Base-by-base conservation (phyloP, 37 sponge, comb jelly and placozoan species). In the Diacarnus erythraeanus region DNA sequence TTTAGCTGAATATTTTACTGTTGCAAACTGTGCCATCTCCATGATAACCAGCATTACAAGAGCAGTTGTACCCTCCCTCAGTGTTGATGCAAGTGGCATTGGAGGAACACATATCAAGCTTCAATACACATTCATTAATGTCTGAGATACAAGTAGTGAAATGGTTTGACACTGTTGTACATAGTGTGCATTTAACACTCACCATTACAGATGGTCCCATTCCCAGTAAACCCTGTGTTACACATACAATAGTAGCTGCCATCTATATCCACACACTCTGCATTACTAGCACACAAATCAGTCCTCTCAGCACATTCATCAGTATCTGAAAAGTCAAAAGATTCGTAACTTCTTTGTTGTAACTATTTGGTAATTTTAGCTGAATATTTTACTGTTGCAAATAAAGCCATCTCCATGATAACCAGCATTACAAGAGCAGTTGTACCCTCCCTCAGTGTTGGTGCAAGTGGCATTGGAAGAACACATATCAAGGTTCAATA, bases 201-300 rank as follows among this genome's bases (percentile, higher is more conserved):
- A 47, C 51, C 51, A 74, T 36, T 23, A 35, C 74, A 74, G 17
- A 22, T 35, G 3, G 35, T 25, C 42, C 84, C 84, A 71, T 69
- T 71, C 57, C 84, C 77, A 58, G 59, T 44, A 36, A 56, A 84
- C n/a, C 84, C 84, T 74, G 26, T 18, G 37, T 39, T 3, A 30
- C 83, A 82, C 20, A 66, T 64, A 40, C 83, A 82, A 0, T 6
- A 44, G 71, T 59, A 84, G 8, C 63, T 72, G 29, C 85, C 85
- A 70, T 37, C 2, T 34, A 38, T 51, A 44, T 83, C 56, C 47
- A 34, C 56, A 47, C 83, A 83, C 15, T 1, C 30, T 22, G 64
- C 77, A 77, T 64, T 63, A 15, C 3, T 40, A 31, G 63, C 30
- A 64, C 74, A 74, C 1, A 30, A 6, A 42, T 74, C 42, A 30